Conservation (phyloP, 2,797 vertebrate species). For the Manis javanica region DNA sequence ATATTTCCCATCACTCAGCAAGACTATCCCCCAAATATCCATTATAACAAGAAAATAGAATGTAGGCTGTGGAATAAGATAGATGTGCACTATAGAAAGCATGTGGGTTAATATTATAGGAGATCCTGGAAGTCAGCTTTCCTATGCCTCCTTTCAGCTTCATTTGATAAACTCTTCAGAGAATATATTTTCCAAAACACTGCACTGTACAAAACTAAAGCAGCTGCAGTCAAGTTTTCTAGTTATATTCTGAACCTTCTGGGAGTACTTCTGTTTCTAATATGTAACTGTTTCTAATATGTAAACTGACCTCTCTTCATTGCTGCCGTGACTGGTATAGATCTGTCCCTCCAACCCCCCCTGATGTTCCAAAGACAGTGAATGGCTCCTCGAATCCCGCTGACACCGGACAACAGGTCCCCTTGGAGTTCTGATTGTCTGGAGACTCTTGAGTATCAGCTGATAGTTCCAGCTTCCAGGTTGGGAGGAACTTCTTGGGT, state of each 20-base stretch:
- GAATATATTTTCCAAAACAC: not conserved
- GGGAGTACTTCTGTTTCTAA: not conserved
- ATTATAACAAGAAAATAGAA: not conserved
- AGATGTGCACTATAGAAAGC: not conserved
- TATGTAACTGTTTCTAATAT: not conserved
- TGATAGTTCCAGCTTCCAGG: not conserved
- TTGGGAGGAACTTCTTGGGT: not conserved
- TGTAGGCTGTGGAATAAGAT: not conserved
- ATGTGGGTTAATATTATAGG: not conserved
- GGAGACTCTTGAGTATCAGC: not conserved
- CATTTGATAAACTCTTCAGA: not conserved
- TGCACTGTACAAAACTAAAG: not conserved
- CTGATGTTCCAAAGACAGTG: not conserved
- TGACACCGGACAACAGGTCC: not conserved
- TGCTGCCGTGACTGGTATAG: not conserved
- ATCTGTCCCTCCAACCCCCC: not conserved
- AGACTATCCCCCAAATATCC: not conserved
- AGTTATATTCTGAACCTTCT: not conserved
- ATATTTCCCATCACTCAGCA: not conserved
- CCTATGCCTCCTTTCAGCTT: not conserved
- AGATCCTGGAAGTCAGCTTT: not conserved
- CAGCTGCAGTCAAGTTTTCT: not conserved
- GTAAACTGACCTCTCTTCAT: not conserved
- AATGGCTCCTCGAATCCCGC: not conserved
- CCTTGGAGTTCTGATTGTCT: not conserved